Conservation (phyloP, 1,140 invertebrate genomes). For the Planococcus citri region DNA sequence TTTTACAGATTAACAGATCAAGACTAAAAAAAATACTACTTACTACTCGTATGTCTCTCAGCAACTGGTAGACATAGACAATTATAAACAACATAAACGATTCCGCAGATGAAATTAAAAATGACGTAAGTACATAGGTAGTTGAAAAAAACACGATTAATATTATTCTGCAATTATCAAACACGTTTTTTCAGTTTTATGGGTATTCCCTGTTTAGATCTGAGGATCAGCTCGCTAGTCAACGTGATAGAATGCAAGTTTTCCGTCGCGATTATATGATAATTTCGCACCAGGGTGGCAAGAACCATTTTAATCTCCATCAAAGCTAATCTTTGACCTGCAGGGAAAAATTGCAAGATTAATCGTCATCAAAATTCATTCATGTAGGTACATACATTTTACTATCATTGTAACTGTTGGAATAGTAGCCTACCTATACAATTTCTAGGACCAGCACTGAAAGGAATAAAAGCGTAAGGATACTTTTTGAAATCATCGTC, state of each 20-base stretch:
- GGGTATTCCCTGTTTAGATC: neutral
- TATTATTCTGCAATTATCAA: too few relatives aligned
- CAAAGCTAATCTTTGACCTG: conserved; percentile 35
- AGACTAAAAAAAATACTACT: too few relatives aligned
- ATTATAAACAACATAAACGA: too few relatives aligned
- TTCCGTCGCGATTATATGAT: conserved; percentile 12
- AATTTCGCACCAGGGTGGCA: conserved; percentile 34
- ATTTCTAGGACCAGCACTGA: conserved; percentile 45
- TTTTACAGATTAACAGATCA: too few relatives aligned
- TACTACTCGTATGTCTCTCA: too few relatives aligned
- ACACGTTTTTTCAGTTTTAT: neutral
- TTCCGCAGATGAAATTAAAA: too few relatives aligned
- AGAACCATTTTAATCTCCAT: conserved; percentile 40
- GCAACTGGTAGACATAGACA: too few relatives aligned
- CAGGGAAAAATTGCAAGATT: conserved; percentile 40
- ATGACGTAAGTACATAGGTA: conserved; percentile 32
- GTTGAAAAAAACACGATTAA: too few relatives aligned
- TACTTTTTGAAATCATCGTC: conserved; percentile 38
- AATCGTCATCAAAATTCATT: too few relatives aligned
- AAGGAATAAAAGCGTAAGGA: conserved; percentile 41
- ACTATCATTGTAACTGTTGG: too few relatives aligned
- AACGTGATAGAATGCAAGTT: neutral
- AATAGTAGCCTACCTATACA: conserved; percentile 38
- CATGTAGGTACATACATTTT: conserved; percentile 8
- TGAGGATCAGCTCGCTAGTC: neutral